Base-by-base conservation (phyloP, 2,113 vertebrate species). In the Grammomys surdaster region DNA sequence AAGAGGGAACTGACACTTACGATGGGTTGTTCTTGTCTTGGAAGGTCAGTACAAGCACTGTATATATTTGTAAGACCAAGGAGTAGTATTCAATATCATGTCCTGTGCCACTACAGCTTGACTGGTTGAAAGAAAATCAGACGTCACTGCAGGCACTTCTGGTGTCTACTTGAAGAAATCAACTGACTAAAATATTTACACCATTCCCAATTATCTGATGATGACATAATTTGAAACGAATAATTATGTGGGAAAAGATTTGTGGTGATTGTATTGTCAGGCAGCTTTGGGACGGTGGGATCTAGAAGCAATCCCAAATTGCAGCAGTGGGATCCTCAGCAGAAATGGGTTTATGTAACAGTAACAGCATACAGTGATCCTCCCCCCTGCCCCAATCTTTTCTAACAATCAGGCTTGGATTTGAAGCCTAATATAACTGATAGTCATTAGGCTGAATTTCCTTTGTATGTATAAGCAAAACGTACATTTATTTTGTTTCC, bases 401-500 rank as follows among this genome's bases (percentile, higher is more conserved):
- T 14, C 13, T 67, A 43, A 72, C 6, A 14, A 28, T 5, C 31
- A 82, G 48, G 24, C 67, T n/a, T 63, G 40, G 54, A 46, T 87
- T 48, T 40, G n/a, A 89, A 81, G 17, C 60, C 51, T 26, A 92
- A 11, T 67, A 20, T 58, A 88, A 73, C 60, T 84, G 5, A 33
- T 81, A 70, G 51, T 4, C 48, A 31, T 43, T 19, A 63, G 36
- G 3, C 3, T 17, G 7, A 84, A 40, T 63, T 63, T 28, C 56
- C 7, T 84, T 63, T 46, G 6, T 91, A 4, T 73, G 2, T 77
- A 8, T 88, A 43, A 75, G 91, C 75, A 80, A 51, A 33, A 80
- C 81, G 89, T 78, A 31, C 31, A 19, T 89, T 77, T 86, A 10
- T 48, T 86, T 48, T 69, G 31, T 67, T 90, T 96, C 72, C 48